phyloP scores from a whole-genome alignment of 2,797 vertebrate genomes.

The Triplophysa yarkandensis region DNA sequence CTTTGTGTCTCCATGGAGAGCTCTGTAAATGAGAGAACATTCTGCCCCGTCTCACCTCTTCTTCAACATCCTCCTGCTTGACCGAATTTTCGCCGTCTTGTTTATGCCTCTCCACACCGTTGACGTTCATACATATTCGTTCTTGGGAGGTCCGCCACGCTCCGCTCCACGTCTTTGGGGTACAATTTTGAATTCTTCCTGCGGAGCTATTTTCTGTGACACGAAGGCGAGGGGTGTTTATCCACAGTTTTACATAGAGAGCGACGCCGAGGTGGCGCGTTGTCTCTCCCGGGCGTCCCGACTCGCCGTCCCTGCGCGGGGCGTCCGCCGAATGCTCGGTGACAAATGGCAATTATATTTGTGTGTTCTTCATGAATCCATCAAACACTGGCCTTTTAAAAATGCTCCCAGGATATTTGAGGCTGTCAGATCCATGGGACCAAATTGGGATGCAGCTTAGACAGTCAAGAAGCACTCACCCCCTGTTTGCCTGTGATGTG shows the following conservation, averaged over 20 bases:
- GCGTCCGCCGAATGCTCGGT: slow-evolving; percentile 74
- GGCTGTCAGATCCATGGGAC: slow-evolving; percentile 81
- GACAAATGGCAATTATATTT: slow-evolving; percentile 90
- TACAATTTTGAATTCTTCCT: slow-evolving; percentile 78
- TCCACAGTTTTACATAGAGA: slow-evolving; percentile 77
- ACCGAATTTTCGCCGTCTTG: slow-evolving; percentile 74
- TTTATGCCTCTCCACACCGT: slow-evolving; percentile 73
- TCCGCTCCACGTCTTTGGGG: slow-evolving; percentile 72
- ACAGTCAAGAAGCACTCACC: slow-evolving; percentile 76
- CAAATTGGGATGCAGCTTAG: slow-evolving; percentile 86
- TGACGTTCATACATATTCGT: slow-evolving; percentile 75
- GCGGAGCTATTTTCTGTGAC: slow-evolving; percentile 78
- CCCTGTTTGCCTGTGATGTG: slow-evolving; percentile 81
- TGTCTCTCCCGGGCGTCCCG: slow-evolving; percentile 67
- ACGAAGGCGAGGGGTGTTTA: slow-evolving; percentile 67
- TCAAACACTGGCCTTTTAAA: slow-evolving; percentile 88
- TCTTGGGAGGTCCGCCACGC: slow-evolving; percentile 63
- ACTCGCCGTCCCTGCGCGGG: slow-evolving; percentile 73
- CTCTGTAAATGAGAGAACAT: slow-evolving; percentile 72
- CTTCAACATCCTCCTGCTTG: slow-evolving; percentile 70
- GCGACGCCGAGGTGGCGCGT: slow-evolving; percentile 58
- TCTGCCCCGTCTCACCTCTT: slow-evolving; percentile 71
- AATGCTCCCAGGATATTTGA: slow-evolving; percentile 84
- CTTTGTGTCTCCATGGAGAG: slow-evolving; percentile 59
- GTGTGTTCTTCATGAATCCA: slow-evolving; percentile 87